Percentiles rank a stretch among this genome's conserved stretches.
Evolutionary conservation across 2,797 vertebrate species (phyloP).

Genomic region (Picus viridis): DNA sequence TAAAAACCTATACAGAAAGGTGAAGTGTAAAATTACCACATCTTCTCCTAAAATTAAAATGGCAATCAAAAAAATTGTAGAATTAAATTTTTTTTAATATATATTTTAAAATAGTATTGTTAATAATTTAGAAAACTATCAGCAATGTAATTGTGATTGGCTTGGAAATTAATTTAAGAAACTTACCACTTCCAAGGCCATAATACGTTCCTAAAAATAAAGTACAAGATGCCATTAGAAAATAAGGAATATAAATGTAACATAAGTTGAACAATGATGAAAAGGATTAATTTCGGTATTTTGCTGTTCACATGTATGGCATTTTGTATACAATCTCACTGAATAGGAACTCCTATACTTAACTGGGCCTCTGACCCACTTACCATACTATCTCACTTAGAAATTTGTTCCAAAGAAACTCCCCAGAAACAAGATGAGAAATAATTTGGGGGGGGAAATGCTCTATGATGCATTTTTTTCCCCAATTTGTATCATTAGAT

Average conservation of each 20-base stretch:
- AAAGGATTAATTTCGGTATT: background rate
- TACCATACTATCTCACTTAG: background rate
- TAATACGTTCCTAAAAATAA: conserved; percentile 86
- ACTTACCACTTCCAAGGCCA: conserved; percentile 90
- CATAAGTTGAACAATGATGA: background rate
- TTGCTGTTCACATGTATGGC: background rate
- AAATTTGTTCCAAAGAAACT: background rate
- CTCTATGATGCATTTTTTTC: background rate
- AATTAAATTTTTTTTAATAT: background rate
- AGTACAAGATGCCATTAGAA: conserved; percentile 67
- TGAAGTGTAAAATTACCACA: background rate
- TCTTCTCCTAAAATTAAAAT: background rate
- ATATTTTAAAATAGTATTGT: background rate
- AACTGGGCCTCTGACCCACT: background rate
- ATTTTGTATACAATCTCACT: background rate
- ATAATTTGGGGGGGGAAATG: background rate
- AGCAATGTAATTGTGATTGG: background rate
- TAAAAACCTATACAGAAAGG: background rate
- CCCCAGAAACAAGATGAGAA: background rate
- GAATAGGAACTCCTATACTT: background rate
- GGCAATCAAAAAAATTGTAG: background rate
- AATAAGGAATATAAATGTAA: background rate
- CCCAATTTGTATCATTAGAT: background rate
- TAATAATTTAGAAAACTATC: background rate
- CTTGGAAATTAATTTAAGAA: conserved; percentile 44